Base-by-base conservation (phyloP, 2,888 invertebrate genomes). In the Hipparchia semele region DNA sequence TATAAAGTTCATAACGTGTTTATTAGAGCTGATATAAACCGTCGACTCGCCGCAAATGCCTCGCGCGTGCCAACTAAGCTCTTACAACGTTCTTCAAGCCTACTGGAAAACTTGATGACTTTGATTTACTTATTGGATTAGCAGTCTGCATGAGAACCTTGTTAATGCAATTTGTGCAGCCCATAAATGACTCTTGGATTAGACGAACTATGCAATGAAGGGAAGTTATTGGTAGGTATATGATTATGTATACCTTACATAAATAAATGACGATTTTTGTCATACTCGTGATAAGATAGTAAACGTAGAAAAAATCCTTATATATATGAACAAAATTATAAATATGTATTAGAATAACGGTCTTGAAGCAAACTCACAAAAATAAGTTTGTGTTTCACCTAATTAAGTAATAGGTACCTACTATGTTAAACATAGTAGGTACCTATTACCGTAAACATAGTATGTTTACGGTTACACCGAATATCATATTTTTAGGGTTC, bases 71-170 rank as follows among this genome's bases (percentile, higher is more conserved):
- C 87, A 81, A 78, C 78, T 86, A 83, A 90, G 88, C 90, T 86
- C 86, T 87, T 85, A 88, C 90, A 85, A 86, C 85, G 88, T 87
- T 88, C 89, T 88, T 86, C 87, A 90, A 86, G 88, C 84, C 86
- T 81, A 81, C 83, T 81, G 84, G 86, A 86, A 83, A 85, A 84
- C 85, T 88, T 84, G 84, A 84, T 84, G 87, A 86, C 86, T 87
- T 86, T 91, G 90, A 92, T 92, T 92, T 91, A 91, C 89, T 90
- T 85, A 85, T 82, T 81, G 87, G 89, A 87, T 91, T 88, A 85
- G 78, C 79, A 66, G 69, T 68, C 51, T 70, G 66, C 72, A 73
- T 73, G 74, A 69, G 68, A 74, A 68, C 70, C 60, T 68, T 72
- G 70, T 61, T 68, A 74, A 68, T 72, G 74, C 70, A 74, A 73